Conservation (phyloP, 2,797 vertebrate genomes). For the Anguilla obscura region DNA sequence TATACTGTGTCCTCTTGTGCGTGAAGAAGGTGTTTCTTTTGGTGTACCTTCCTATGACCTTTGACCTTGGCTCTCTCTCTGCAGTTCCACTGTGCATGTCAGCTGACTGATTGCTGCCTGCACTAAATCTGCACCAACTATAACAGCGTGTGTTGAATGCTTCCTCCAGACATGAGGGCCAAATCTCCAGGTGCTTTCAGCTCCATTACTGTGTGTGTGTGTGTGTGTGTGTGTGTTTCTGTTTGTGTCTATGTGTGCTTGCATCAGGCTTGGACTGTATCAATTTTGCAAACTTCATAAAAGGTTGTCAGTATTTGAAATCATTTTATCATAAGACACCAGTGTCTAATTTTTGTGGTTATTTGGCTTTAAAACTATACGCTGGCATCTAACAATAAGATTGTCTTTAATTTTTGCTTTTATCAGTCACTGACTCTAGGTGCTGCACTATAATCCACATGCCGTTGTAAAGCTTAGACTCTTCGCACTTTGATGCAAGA, state of each 20-base stretch:
- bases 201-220: neutral
- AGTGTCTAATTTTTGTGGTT: too few species aligned
- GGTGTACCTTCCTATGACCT: neutral
- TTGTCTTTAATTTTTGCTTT: too few species aligned
- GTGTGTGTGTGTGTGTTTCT: neutral
- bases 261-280: neutral
- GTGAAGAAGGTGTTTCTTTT: neutral
- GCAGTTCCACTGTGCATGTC: conserved; percentile 95
- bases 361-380: too few species aligned
- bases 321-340: too few species aligned
- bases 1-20: neutral
- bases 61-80: neutral
- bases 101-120: conserved; percentile 95
- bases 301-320: too few species aligned
- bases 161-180: conserved; percentile 94
- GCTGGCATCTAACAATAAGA: too few species aligned
- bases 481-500: too few species aligned
- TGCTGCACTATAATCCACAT: too few species aligned
- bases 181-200: conserved; percentile 84
- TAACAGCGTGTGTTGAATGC: conserved; percentile 97
- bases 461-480: too few species aligned
- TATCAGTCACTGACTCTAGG: too few species aligned
- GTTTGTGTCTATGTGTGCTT: neutral
- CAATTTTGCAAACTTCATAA: too few species aligned
- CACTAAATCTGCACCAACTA: conserved; percentile 99